Base-by-base conservation (phyloP, 2,888 invertebrate species). In the Cotesia congregata region DNA sequence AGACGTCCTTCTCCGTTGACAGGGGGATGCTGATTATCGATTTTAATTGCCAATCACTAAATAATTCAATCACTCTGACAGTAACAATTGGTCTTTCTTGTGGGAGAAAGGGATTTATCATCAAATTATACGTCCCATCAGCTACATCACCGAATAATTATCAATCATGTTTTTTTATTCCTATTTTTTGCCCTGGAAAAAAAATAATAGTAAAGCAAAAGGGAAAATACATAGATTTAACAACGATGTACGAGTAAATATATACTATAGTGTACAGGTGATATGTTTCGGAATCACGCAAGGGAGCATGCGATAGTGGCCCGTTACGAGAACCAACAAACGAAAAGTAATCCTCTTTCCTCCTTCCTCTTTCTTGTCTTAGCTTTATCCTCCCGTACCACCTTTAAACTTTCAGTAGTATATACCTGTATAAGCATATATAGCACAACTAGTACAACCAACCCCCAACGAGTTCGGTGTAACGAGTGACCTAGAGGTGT, bases 401-500 rank as follows among this genome's bases (percentile, higher is more conserved):
- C 7, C 50, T 60, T 30, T 38, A 39, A 40, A 40, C 60, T 60
- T 71, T 71, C 61, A 62, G 71, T 61, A 62, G 60, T 12, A n/a
- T 60, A 60, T 1, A 15, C 5, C 60, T n/a, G n/a, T 60, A 12
- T 60, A 60, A 12, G 12, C 7, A 30, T 30, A 30, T 30, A 30
- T 50, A 50, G 41, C 3, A 50, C 50, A 7, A 12, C 50, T 50
- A 72, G 60, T 15, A 39, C 67, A 50, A 40, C 71, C 68, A 15
- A 67, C 70, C 61, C 71, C 69, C 67, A 72, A 69, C 75, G 78
- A 72, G 77, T 72, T 74, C 73, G 78, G 41, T 77, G 77, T 65
- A 73, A 79, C 74, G 78, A 82, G 81, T 88, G 88, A 88, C 88
- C 88, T 88, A 88, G 88, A 88, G 88, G 85, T 86, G 88, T 88